phyloP scores from a whole-genome alignment of 37 sponge, comb jelly and placozoan genomes.

The Chondrosia reniformis region DNA sequence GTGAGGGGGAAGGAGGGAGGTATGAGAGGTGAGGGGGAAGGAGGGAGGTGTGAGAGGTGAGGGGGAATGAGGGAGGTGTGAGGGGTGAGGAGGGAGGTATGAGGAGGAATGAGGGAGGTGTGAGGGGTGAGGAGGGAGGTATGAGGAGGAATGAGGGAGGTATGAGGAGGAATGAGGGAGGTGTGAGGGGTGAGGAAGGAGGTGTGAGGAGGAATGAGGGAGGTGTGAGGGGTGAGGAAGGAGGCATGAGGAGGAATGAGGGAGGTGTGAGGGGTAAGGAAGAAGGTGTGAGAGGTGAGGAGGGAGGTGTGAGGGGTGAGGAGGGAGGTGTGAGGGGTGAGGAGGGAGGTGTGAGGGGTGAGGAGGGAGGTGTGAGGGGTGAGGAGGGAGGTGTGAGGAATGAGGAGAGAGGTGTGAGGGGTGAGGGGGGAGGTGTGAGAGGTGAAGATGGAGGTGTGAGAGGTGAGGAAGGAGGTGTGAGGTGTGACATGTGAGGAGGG shows the following conservation, averaged over 20 bases:
- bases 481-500: background rate
- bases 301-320: background rate
- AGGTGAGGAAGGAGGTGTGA: background rate
- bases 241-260: background rate
- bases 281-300: too few species aligned
- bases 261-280: background rate
- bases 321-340: background rate
- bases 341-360: background rate
- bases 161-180: background rate
- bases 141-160: background rate
- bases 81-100: background rate
- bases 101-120: background rate
- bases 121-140: background rate
- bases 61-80: background rate
- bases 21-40: background rate
- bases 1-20: background rate
- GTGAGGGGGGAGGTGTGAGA: background rate
- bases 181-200: background rate
- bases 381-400: too few species aligned
- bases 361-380: background rate
- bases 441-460: background rate
- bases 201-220: background rate
- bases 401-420: background rate
- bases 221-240: background rate
- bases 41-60: too few species aligned